Base-by-base conservation (phyloP, 2,888 invertebrate genomes). In the Panorpa germanica region DNA sequence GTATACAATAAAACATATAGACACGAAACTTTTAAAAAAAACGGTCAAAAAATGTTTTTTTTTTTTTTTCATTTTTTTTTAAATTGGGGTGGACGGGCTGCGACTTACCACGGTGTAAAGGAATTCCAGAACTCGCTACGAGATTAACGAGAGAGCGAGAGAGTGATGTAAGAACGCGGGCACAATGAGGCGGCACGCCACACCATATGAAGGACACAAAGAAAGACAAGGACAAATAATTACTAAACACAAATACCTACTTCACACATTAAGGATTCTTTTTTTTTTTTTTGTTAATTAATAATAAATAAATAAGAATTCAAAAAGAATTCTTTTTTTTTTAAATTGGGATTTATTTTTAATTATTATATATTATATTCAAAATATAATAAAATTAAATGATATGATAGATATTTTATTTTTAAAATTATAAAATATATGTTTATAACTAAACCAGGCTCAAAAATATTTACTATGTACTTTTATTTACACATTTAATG, bases 61-160 rank as follows among this genome's bases (percentile, higher is more conserved):
- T n/a, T n/a, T n/a, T n/a, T n/a, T n/a, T n/a, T n/a, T n/a, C n/a
- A n/a, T n/a, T n/a, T n/a, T n/a, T 20, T 58, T 59, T 60, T 59
- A 60, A 60, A 58, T 59, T 60, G 58, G 60, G 61, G 61, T 57
- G 59, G 59, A 57, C 55, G 59, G 62, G 61, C 61, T 68, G 74
- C 70, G 74, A 86, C 86, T 86, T 86, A 88, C 86, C 86, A 80
- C 76, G 85, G 83, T 73, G 81, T 81, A 80, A 86, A 86, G 76
- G 83, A 85, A 76, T 81, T 86, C 86, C 86, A 86, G 82, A 86
- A 88, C 77, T 82, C 82, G 81, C 86, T 86, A 82, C 75, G 7
- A 24, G 25, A 13, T 24, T 13, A 24, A 24, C 25, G n/a, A 24
- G 13, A 8, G 13, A 24, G 6, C 13, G 11, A 7, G 11, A 11